Conservation (phyloP, 2,888 invertebrate species). For the Drosophila putrida region DNA sequence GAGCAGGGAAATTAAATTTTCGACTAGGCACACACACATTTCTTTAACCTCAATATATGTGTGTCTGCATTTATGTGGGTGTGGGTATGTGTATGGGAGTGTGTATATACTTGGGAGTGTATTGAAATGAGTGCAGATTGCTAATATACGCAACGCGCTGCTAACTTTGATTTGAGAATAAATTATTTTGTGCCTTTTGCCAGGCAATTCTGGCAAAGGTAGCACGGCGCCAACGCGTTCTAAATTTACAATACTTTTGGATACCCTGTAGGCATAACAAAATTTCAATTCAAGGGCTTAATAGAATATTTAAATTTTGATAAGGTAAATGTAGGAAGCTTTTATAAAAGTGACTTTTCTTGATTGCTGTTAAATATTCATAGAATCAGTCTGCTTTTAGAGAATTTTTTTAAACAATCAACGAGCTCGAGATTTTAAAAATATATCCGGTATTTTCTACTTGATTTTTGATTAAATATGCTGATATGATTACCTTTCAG, state of each 20-base stretch:
- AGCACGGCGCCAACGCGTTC: conserved; percentile 34
- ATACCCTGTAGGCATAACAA: conserved; percentile 5
- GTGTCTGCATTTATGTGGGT: neutral
- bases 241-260: conserved; percentile 53
- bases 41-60: conserved; percentile 20
- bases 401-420: no score
- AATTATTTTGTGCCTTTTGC: conserved; percentile 76
- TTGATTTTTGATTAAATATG: no score
- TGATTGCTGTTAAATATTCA: no score
- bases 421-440: no score
- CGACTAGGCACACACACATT: conserved; percentile 67
- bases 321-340: no score
- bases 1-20: conserved; percentile 81
- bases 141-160: conserved; percentile 80
- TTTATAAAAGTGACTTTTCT: no score
- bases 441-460: no score
- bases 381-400: no score
- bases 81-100: conserved; percentile 10
- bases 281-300: no score
- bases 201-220: conserved; percentile 48
- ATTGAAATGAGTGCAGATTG: conserved; percentile 73
- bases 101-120: conserved; percentile 28
- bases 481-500: no score
- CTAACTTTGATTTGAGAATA: conserved; percentile 81
- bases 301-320: neutral